phyloP scores from a whole-genome alignment of 2,797 vertebrate genomes.

The Rhabdophis nuchalis region DNA sequence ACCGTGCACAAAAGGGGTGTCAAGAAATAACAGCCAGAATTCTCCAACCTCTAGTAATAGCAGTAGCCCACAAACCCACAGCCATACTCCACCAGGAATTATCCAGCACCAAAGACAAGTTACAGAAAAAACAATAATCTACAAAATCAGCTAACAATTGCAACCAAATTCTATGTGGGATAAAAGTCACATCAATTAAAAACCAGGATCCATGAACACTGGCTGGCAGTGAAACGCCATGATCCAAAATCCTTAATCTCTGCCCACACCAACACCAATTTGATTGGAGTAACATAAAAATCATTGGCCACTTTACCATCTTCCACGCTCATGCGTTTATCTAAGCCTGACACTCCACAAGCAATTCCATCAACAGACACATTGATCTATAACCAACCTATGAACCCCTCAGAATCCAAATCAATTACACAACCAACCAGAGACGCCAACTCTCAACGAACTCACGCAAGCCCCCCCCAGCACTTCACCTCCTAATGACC shows the following conservation, averaged over 20 bases:
- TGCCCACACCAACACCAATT: background rate
- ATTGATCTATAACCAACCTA: background rate
- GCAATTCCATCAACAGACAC: background rate
- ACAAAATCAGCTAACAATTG: background rate
- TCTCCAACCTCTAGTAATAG: too few relatives aligned
- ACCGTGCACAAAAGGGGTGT: too few relatives aligned
- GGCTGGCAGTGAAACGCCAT: background rate
- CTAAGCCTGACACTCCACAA: background rate
- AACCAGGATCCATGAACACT: background rate
- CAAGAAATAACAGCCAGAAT: too few relatives aligned
- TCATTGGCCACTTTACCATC: too few relatives aligned
- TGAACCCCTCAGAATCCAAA: background rate
- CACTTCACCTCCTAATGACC: background rate
- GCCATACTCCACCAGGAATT: too few relatives aligned
- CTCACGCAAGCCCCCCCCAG: too few relatives aligned
- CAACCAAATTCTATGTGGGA: background rate
- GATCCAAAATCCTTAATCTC: background rate
- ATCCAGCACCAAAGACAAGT: too few relatives aligned
- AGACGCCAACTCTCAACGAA: too few relatives aligned
- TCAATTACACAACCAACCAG: too few relatives aligned
- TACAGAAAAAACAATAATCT: background rate
- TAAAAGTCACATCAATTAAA: background rate
- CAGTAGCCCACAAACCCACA: too few relatives aligned
- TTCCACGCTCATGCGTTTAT: background rate
- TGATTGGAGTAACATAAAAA: too few relatives aligned